These are phyloP conservation scores for Sorex maritimensis DNA, from an alignment of 2,797 vertebrate genomes.

Conservation along the genomic window DNA sequence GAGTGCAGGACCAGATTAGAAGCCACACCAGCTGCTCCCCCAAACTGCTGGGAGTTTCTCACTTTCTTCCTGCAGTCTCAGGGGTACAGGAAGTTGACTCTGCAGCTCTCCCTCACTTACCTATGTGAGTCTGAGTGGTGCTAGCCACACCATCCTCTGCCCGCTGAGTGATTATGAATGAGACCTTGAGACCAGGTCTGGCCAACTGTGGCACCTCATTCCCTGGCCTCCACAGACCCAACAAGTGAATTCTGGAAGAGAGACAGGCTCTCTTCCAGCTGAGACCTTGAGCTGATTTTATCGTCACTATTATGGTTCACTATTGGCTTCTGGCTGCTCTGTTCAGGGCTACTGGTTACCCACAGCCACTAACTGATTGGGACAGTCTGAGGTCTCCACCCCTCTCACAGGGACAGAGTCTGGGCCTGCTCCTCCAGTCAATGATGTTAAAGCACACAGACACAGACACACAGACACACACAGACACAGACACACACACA, in stretches of 20 bases:
- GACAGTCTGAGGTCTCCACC: too few species aligned
- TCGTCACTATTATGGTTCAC: too few species aligned
- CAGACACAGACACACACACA: too few species aligned
- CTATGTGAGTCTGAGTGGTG: background rate
- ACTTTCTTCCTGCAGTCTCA: background rate
- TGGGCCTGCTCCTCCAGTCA: too few species aligned
- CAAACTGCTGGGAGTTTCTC: fast-evolving
- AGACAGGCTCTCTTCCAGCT: background rate
- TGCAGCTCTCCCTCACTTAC: background rate
- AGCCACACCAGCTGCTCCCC: background rate
- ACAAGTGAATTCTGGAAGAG: background rate
- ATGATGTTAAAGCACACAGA: too few species aligned
- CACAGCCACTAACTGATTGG: too few species aligned
- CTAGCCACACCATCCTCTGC: background rate
- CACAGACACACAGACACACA: too few species aligned
- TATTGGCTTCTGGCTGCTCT: too few species aligned
- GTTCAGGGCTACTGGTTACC: too few species aligned
- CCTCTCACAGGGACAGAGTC: too few species aligned
- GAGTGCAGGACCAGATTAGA: background rate
- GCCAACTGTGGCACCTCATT: background rate
- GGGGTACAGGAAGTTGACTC: background rate
- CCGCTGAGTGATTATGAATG: too few species aligned
- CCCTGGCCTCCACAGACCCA: background rate
- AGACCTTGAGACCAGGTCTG: background rate
- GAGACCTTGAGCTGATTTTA: background rate